Evolutionary conservation across 2,113 vertebrate species (phyloP), one percentile per base, ranked within the genome.

Genomic region (Pontoporia blainvillei): DNA sequence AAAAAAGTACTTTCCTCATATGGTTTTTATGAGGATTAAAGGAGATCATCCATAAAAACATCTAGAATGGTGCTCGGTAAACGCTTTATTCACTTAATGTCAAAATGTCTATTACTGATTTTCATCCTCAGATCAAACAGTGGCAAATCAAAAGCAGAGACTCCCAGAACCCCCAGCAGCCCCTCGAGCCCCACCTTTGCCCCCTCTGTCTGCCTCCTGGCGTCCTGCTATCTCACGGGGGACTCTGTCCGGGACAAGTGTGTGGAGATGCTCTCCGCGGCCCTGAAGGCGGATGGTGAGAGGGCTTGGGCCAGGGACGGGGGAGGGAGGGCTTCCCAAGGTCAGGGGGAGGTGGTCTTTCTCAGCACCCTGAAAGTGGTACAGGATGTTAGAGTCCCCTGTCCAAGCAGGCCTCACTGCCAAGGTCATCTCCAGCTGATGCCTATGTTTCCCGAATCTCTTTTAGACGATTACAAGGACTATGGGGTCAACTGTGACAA

Each of bases 161-260:
- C 97, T 0, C 99, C 99, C 0, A 99, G 98, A 97, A 99, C 98
- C 4, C 99, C 99, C 5, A 99, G 97, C 97, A 99, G 99, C 97
- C 99, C 99, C 34, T 73, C 97, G 62, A 99, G 99, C 0, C 99
- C 99, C 34, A 97, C 98, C n/a, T 99, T 99, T 67, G 90, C 98
- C 0, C 87, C 98, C 44, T 96, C 98, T 0, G 23, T 95, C 90
- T 98, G 97, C 94, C 95, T 98, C 85, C 97, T 99, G 96, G 96
- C 99, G 0, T 98, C 99, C 69, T 99, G 98, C 95, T 99, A 99
- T 11, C 97, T 99, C 61, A 99, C 99, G 0, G 99, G 99, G 69
- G 99, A 99, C 96, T 99, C 99, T 0, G 97, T 99, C 96, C 98
- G 99, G 96, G 99, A 99, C 98, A 99, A 99, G 96, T 99, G 99